Conservation (phyloP, 2,888 invertebrate genomes). For the Saturnia japonica region DNA sequence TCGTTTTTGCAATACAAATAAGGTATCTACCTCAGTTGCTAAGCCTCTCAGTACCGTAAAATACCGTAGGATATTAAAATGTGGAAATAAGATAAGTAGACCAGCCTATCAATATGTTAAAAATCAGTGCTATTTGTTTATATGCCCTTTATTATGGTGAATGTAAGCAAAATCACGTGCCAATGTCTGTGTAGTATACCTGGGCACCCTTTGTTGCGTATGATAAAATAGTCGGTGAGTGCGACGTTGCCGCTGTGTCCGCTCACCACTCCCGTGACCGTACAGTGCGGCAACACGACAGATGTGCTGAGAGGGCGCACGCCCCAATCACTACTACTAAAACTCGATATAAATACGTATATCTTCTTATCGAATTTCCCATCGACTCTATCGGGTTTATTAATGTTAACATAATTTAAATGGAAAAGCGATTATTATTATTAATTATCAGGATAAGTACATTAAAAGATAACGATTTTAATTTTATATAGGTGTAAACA, state of each 20-base stretch:
- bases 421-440: not conserved
- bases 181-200: not conserved
- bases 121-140: not conserved
- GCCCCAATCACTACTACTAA: constrained; percentile 4
- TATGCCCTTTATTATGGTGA: not conserved
- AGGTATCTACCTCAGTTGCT: too few species aligned
- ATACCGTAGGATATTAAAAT: too few species aligned
- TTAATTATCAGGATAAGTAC: not conserved
- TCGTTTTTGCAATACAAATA: too few species aligned
- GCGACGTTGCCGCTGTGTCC: constrained; percentile 22
- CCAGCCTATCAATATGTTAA: too few species aligned
- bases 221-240: constrained; percentile 9
- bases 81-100: too few species aligned
- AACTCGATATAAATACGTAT: not conserved
- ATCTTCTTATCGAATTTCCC: not conserved
- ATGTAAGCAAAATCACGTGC: constrained; percentile 6
- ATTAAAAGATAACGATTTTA: not conserved
- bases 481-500: not conserved
- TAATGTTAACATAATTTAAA: not conserved
- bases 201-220: not conserved
- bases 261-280: constrained; percentile 2
- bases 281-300: constrained; percentile 8
- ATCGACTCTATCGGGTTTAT: not conserved
- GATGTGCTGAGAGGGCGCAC: constrained; percentile 1
- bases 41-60: too few species aligned